A percentile compares a stretch with the other conserved stretches of the same genome.
These are phyloP conservation scores for Aplochiton taeniatus DNA, from an alignment of 2,797 vertebrate genomes.

Conservation along the genomic window DNA sequence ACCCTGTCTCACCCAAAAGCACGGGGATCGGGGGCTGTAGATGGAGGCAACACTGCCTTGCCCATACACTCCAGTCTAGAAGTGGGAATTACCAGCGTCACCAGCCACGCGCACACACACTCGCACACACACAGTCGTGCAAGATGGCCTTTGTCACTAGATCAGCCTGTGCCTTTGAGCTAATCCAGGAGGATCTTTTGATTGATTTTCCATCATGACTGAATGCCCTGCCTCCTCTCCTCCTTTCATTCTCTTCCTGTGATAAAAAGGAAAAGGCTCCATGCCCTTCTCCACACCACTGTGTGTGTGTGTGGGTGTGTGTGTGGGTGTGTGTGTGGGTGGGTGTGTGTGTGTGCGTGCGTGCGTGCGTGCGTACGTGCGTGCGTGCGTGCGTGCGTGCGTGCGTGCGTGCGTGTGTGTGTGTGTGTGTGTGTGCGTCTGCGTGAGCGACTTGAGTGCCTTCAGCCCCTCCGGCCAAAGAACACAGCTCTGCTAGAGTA, in stretches of 20 bases:
- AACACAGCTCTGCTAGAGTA: not conserved
- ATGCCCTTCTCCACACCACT: conserved; percentile 14
- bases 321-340: conserved; percentile 1
- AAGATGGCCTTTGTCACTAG: conserved; percentile 17
- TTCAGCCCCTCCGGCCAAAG: conserved; percentile 38
- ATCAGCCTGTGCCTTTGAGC: conserved; percentile 47
- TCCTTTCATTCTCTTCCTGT: conserved; percentile 45
- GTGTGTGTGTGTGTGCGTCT: too few relatives aligned
- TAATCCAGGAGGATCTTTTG: conserved; percentile 60
- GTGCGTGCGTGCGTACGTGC: not conserved
- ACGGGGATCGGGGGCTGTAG: too few relatives aligned
- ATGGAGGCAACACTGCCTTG: too few relatives aligned
- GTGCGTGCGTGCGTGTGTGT: not conserved
- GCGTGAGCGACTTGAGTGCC: too few relatives aligned
- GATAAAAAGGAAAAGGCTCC: conserved; percentile 32
- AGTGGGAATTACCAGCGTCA: too few relatives aligned
- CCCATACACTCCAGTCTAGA: too few relatives aligned
- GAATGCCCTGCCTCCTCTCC: conserved; percentile 46
- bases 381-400: not conserved
- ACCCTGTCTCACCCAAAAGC: too few relatives aligned
- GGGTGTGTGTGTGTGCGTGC: not conserved
- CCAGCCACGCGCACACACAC: conserved; percentile 1
- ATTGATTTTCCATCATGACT: conserved; percentile 56
- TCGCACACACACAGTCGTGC: conserved; percentile 8
- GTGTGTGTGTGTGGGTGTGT: not conserved